Base-by-base conservation (phyloP, 2,888 invertebrate genomes). In the Eristalis arbustorum region DNA sequence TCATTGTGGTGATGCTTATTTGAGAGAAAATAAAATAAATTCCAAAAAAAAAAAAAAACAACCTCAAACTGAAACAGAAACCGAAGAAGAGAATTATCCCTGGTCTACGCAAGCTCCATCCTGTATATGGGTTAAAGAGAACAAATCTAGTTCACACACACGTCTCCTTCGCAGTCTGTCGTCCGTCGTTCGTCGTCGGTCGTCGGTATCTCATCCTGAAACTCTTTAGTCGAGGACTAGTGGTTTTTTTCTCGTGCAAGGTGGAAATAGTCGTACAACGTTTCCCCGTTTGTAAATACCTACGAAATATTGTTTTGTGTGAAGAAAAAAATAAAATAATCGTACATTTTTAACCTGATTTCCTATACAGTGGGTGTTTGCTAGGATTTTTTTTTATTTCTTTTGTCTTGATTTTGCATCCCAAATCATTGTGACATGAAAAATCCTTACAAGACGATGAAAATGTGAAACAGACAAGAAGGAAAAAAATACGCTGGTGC, bases 181-280 rank as follows among this genome's bases (percentile, higher is more conserved):
- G 42, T 42, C 42, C n/a, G 31, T 31, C 31, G 31, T 42, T n/a
- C 49, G 49, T 49, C 49, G 49, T 49, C 49, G 18, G 49, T 49
- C 18, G 49, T 49, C 49, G 49, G 49, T 49, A 49, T 18, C 49
- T 49, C 49, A 82, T 78, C 81, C 74, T 74, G 40, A 66, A 69
- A 74, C 85, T 85, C 82, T 85, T 85, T 37, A 57, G 74, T 71
- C 71, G 66, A 49, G 74, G 49, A 18, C 85, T 85, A 85, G 85
- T 85, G 85, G 63, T 74, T 85, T 78, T 82, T 85, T 85, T 82
- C 82, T 81, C 78, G 85, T 82, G 71, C 74, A 85, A 78, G 82
- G 81, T 78, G 63, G 82, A 82, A 82, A 82, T 78, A 85, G 85
- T 85, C 85, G 82, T 77, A 78, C 49, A 49, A 18, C 81, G 64